Base-by-base conservation (phyloP, 1,140 invertebrate genomes). In the Ceratina calcarata region DNA sequence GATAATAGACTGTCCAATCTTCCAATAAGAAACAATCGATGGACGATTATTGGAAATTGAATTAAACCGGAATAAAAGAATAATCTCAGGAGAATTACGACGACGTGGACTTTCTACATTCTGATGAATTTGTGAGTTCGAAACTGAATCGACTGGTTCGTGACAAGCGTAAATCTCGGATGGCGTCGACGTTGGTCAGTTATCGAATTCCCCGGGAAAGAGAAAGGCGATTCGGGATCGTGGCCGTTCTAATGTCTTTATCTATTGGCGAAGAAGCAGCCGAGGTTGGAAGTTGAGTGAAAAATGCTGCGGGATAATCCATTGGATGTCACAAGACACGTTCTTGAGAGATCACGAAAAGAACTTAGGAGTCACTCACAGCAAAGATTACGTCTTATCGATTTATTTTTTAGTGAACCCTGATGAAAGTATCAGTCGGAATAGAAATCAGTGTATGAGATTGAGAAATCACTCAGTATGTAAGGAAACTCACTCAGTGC, bases 181-280 rank as follows among this genome's bases (percentile, higher is more conserved):
- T 22, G 37, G 37, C 22, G 15, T 15, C 61, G 37, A 72, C 78
- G 37, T 72, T 60, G 82, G 37, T 65, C 68, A 73, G 58, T 49
- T 65, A 77, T 81, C 62, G 76, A 85, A 77, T 69, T 80, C 72
- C 70, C 78, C 22, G 62, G 3, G 53, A 58, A 80, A 82, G 68
- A 69, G 58, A 60, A 80, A 82, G 70, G 67, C 57, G 78, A 85
- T 73, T 61, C 78, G 60, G 57, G 67, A 75, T 72, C 27, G 72
- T 32, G 70, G 83, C 61, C 61, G 75, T 77, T 72, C 77, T 83
- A 85, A 85, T 72, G 68, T 68, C 72, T 85, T 81, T 84, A 81
- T 84, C 82, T 72, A 69, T 55, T 68, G 53, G 20, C 22, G n/a
- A 15, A 68, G 71, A 51, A 32, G 13, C 55, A 58, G 55, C 7